Conservation (phyloP, 2,888 invertebrate genomes). For the Iphiclides podalirius region DNA sequence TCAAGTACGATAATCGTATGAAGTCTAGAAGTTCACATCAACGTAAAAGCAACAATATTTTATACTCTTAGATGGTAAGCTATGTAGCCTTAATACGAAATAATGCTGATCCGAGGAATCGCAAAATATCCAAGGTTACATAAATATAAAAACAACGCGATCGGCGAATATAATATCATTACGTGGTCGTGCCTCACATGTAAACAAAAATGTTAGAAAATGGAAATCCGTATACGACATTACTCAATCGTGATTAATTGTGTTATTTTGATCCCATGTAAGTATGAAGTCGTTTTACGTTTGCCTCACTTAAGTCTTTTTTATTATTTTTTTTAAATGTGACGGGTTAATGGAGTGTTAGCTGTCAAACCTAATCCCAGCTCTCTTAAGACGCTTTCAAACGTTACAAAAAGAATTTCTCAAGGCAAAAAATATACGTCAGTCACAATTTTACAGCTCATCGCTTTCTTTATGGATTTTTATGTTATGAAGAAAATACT, state of each 20-base stretch:
- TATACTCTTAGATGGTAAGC: neutral
- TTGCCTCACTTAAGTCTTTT: slow-evolving; percentile 10
- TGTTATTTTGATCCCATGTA: slow-evolving; percentile 44
- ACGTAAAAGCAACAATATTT: too few relatives aligned
- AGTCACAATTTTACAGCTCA: slow-evolving; percentile 24
- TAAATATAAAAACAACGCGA: slow-evolving; percentile 40
- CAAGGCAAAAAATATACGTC: slow-evolving; percentile 19
- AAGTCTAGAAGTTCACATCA: too few relatives aligned
- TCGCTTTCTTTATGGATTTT: slow-evolving; percentile 18
- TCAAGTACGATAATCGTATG: too few relatives aligned
- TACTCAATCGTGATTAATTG: slow-evolving; percentile 52
- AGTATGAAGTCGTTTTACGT: slow-evolving; percentile 28
- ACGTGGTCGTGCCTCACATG: slow-evolving; percentile 29
- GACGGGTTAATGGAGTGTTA: slow-evolving; percentile 24
- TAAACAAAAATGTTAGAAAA: slow-evolving; percentile 65
- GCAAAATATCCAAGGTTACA: slow-evolving; percentile 33
- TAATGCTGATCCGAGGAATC: slow-evolving; percentile 6
- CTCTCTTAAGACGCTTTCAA: slow-evolving; percentile 7
- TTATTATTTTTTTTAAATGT: slow-evolving; percentile 11
- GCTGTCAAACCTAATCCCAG: slow-evolving; percentile 21
- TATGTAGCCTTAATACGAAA: neutral
- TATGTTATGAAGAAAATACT: slow-evolving; percentile 10
- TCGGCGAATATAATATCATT: slow-evolving; percentile 37
- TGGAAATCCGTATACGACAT: slow-evolving; percentile 57
- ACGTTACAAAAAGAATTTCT: slow-evolving; percentile 19